A percentile compares a stretch with the other conserved stretches of the same genome.
Evolutionary conservation across 1,140 invertebrate genomes (phyloP).

Genomic region (Pachypeltis micranthus): DNA sequence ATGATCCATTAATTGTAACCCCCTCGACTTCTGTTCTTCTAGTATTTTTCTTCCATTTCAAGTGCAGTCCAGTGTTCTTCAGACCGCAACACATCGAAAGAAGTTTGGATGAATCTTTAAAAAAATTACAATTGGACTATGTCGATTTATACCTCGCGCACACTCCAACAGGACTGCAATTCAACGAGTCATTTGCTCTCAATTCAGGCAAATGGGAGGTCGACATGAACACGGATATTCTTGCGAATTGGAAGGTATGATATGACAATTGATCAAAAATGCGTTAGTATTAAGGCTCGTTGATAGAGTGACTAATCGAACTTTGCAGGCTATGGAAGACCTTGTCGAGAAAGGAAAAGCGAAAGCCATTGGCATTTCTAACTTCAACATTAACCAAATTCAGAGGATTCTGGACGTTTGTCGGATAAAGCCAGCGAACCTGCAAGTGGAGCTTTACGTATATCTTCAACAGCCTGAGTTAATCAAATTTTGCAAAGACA

Average conservation of each 20-base stretch:
- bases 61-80: too few species aligned
- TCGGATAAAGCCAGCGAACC: constrained; percentile 23
- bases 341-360: constrained; percentile 41
- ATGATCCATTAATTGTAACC: too few species aligned
- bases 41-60: too few species aligned
- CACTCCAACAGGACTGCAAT: constrained; percentile 61
- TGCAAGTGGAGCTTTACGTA: constrained; percentile 45
- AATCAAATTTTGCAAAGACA: constrained; percentile 41
- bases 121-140: constrained; percentile 60
- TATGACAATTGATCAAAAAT: too few species aligned
- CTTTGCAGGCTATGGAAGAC: constrained; percentile 44
- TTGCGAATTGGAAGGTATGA: constrained; percentile 27
- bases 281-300: too few species aligned
- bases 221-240: constrained; percentile 22
- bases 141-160: constrained; percentile 77
- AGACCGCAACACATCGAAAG: too few species aligned
- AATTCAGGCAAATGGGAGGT: constrained; percentile 30
- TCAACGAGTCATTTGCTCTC: constrained; percentile 24
- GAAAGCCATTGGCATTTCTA: constrained; percentile 34
- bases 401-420: constrained; percentile 25
- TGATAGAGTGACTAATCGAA: too few species aligned
- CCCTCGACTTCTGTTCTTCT: too few species aligned
- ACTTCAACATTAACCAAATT: constrained; percentile 33
- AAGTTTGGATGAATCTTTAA: constrained; percentile 56
- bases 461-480: constrained; percentile 49